phyloP scores from a whole-genome alignment of 2,888 invertebrate species.

The Sphaeridia pumilis region DNA sequence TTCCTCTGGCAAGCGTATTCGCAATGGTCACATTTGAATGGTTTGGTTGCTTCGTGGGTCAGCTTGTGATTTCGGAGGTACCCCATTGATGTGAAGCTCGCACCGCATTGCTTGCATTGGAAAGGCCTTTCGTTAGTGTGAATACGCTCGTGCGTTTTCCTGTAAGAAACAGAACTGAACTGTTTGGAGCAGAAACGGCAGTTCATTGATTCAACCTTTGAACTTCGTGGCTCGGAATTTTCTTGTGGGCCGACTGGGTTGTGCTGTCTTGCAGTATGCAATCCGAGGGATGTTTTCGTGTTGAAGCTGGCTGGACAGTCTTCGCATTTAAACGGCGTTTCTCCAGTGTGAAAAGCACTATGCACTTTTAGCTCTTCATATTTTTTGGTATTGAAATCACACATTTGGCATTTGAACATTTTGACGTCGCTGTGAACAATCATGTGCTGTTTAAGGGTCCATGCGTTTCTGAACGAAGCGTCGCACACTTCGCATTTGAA shows the following conservation, averaged over 20 bases:
- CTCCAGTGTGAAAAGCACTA: background rate
- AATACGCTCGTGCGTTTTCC: background rate
- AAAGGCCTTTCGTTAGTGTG: background rate
- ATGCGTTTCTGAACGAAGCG: background rate
- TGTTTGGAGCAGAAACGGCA: background rate
- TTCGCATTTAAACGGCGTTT: background rate
- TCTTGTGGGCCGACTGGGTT: too few relatives aligned
- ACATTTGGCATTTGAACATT: background rate
- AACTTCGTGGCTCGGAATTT: background rate
- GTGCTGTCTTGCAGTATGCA: too few relatives aligned
- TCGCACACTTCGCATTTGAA: background rate
- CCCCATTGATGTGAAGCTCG: background rate
- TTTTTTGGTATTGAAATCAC: background rate
- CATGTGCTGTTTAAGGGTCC: background rate
- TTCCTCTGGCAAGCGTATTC: too few relatives aligned
- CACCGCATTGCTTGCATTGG: background rate
- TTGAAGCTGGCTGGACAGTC: background rate
- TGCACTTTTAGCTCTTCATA: too few relatives aligned
- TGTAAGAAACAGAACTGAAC: too few relatives aligned
- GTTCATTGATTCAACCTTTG: background rate
- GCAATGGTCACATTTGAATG: too few relatives aligned
- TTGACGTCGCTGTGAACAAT: background rate
- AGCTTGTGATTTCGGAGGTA: too few relatives aligned
- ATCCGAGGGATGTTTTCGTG: too few relatives aligned
- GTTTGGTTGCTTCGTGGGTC: too few relatives aligned